A percentile compares a stretch with the other conserved stretches of the same genome.
phyloP scores from a whole-genome alignment of 1,140 invertebrate genomes.

The Trypoxylus dichotomus region DNA sequence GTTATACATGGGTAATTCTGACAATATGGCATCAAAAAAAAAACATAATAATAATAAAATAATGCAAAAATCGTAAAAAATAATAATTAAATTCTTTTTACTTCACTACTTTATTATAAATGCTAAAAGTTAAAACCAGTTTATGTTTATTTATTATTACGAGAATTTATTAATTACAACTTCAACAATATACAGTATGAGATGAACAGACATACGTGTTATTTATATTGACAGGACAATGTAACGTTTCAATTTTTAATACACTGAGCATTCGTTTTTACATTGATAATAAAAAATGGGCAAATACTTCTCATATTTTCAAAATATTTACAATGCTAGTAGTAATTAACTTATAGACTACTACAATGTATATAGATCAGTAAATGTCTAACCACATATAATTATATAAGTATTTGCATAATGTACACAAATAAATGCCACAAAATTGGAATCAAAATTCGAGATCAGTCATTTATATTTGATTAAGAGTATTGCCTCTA shows the following conservation, averaged over 20 bases:
- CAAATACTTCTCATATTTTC: neutral
- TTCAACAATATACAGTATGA: slow-evolving; percentile 52
- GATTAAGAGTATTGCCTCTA: slow-evolving; percentile 11
- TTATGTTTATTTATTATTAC: slow-evolving; percentile 29
- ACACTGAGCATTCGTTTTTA: slow-evolving; percentile 52
- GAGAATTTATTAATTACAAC: slow-evolving; percentile 48
- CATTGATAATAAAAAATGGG: slow-evolving; percentile 42
- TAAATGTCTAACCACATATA: neutral
- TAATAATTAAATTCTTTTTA: too few species aligned
- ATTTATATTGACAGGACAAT: slow-evolving; percentile 54
- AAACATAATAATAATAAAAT: too few species aligned
- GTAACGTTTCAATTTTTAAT: slow-evolving; percentile 48
- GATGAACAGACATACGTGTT: slow-evolving; percentile 51
- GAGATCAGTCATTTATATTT: slow-evolving; percentile 27
- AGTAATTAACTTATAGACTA: slow-evolving; percentile 15
- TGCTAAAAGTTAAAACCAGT: neutral
- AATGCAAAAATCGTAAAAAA: too few species aligned
- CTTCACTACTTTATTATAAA: too few species aligned
- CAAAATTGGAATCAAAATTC: neutral
- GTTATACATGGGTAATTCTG: too few species aligned
- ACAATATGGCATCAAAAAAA: too few species aligned
- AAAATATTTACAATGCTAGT: neutral
- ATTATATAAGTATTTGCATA: neutral
- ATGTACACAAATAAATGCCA: slow-evolving; percentile 24
- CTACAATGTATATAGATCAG: neutral